phyloP scores from a whole-genome alignment of 2,113 vertebrate genomes.

The Anhinga rufa region DNA sequence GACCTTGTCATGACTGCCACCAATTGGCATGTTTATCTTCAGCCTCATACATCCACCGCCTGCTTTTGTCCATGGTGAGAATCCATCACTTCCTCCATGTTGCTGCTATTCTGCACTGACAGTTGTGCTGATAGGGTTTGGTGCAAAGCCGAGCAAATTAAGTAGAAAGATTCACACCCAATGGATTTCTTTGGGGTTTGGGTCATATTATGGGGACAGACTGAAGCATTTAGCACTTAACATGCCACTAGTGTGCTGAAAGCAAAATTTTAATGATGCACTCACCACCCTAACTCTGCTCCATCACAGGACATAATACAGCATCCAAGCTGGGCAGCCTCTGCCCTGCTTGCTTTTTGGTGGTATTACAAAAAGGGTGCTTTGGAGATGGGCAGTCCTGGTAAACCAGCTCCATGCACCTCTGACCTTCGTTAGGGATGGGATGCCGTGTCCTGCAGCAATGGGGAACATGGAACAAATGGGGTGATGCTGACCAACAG shows the following conservation, averaged over 20 bases:
- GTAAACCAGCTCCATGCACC: background rate
- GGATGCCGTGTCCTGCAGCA: background rate
- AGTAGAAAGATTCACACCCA: background rate
- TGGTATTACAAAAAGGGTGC: background rate
- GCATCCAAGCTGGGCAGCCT: background rate
- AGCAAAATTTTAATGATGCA: background rate
- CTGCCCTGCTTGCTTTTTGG: background rate
- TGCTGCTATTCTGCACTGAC: background rate
- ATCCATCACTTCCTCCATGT: background rate
- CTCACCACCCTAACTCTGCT: background rate
- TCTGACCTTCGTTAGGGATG: background rate
- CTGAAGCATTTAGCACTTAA: background rate
- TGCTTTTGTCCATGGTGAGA: background rate
- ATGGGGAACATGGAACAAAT: background rate
- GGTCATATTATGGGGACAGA: background rate
- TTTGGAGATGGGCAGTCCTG: background rate
- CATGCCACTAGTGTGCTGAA: background rate
- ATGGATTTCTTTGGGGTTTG: background rate
- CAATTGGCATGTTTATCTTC: background rate
- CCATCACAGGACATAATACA: background rate
- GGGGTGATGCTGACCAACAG: background rate
- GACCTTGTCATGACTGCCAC: background rate
- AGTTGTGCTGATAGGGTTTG: background rate
- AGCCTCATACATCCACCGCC: background rate
- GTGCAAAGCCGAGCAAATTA: background rate